phyloP scores from a whole-genome alignment of 2,888 invertebrate genomes.

The Scelioninae gen. 2 region DNA sequence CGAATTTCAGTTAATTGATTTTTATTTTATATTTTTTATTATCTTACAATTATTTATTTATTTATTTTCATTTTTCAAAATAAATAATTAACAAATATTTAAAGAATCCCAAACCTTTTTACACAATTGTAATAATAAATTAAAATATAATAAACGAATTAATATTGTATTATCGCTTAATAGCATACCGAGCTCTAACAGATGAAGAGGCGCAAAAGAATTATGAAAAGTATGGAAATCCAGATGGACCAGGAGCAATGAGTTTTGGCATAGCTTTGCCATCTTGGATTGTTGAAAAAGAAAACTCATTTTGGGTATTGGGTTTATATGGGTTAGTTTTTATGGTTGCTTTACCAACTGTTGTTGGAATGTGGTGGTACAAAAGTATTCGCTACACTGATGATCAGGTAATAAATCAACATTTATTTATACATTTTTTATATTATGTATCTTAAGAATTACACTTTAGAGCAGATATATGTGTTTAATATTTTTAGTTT shows the following conservation, averaged over 20 bases:
- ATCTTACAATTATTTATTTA: no score
- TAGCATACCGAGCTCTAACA: constrained; percentile 88
- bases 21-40: no score
- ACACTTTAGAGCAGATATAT: no score
- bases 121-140: no score
- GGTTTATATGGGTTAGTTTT: constrained; percentile 97
- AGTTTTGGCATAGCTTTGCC: constrained; percentile 99
- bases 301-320: constrained; percentile 98
- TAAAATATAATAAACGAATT: no score
- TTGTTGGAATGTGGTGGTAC: constrained; percentile 99
- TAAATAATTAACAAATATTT: no score
- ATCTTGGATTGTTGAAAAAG: constrained; percentile 99
- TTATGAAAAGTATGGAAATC: constrained; percentile 99
- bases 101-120: no score
- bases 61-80: no score
- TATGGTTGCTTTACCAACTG: constrained; percentile 96
- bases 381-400: constrained; percentile 97
- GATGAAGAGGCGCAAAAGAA: constrained; percentile 98
- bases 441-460: no score
- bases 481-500: constrained; percentile 22
- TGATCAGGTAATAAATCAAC: constrained; percentile 81
- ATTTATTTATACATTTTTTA: neutral
- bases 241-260: constrained; percentile 99
- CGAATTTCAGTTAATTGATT: no score
- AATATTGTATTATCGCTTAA: no score